Conservation (phyloP, 2,888 invertebrate genomes). For the Choristoneura rosaceana region DNA sequence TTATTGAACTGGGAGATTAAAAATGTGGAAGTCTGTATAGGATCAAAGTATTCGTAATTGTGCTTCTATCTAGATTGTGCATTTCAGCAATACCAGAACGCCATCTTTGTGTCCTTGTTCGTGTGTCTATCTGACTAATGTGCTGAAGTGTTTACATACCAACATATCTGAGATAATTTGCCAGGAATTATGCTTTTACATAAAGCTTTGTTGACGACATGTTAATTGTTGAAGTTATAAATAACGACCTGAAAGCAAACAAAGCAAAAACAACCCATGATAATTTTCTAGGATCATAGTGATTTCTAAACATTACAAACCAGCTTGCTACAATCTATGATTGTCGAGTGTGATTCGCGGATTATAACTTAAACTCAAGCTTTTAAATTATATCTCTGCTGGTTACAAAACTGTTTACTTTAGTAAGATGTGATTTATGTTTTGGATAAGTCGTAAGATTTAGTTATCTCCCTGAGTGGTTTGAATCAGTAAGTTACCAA, state of each 20-base stretch:
- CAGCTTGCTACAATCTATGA: constrained; percentile 16
- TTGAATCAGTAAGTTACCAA: neutral
- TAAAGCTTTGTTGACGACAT: too few relatives aligned
- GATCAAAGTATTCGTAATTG: too few relatives aligned
- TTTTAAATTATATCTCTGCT: constrained; percentile 38
- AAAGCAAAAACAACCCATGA: neutral
- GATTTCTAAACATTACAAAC: constrained; percentile 14
- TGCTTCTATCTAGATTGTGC: too few relatives aligned
- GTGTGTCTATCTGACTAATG: too few relatives aligned
- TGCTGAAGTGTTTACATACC: too few relatives aligned
- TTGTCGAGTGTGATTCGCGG: constrained; percentile 29
- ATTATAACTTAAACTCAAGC: constrained; percentile 24
- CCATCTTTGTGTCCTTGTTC: too few relatives aligned
- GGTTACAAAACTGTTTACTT: constrained; percentile 19
- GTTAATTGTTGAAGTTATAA: too few relatives aligned
- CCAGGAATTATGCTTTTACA: too few relatives aligned
- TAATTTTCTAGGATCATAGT: neutral
- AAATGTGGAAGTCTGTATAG: too few relatives aligned
- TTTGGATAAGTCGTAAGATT: constrained; percentile 27
- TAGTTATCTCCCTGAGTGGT: constrained; percentile 17
- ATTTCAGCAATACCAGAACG: too few relatives aligned
- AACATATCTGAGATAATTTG: too few relatives aligned
- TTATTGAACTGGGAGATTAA: too few relatives aligned
- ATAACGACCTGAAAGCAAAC: neutral
- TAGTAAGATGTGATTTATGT: constrained; percentile 19